Percentiles rank a stretch among this genome's conserved stretches.
These are phyloP conservation scores for Mixornis gularis DNA, from an alignment of 2,113 vertebrate genomes.

Conservation along the genomic window DNA sequence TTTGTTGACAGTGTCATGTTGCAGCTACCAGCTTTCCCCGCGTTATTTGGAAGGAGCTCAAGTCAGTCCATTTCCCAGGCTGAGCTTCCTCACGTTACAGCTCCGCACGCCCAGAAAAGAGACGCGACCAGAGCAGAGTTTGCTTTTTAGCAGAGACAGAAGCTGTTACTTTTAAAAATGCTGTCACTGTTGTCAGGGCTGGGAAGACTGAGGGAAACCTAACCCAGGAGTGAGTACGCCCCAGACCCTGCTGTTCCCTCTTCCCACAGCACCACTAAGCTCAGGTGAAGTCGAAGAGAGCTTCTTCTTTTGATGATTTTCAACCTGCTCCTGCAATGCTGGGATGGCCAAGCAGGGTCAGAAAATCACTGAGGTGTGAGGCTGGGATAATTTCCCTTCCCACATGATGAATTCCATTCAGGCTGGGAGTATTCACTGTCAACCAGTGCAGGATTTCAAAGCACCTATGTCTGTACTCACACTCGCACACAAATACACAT, in stretches of 20 bases:
- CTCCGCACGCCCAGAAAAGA: not conserved
- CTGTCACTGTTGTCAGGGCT: not conserved
- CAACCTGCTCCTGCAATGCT: not conserved
- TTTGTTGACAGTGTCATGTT: constrained; percentile 63
- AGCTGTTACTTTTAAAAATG: not conserved
- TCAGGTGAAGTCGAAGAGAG: not conserved
- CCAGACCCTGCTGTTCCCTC: not conserved
- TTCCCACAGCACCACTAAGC: not conserved
- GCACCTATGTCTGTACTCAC: too few relatives aligned
- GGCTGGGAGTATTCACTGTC: not conserved
- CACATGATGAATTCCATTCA: not conserved
- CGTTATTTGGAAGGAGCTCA: constrained; percentile 40
- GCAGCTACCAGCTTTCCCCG: constrained; percentile 15
- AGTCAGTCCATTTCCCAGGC: constrained; percentile 26
- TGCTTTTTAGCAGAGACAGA: not conserved
- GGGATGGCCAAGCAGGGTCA: not conserved
- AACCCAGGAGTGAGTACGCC: not conserved
- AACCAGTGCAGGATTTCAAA: not conserved
- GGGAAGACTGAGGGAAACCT: not conserved
- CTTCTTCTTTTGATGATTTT: not conserved
- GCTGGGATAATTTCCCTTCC: not conserved
- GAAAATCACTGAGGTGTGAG: not conserved
- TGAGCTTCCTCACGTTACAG: constrained; percentile 27
- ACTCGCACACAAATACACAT: not conserved
- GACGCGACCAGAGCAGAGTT: not conserved